Percentiles rank a stretch among this genome's conserved stretches.
phyloP scores from a whole-genome alignment of 2,113 vertebrate species.

The Phycodurus eques region DNA sequence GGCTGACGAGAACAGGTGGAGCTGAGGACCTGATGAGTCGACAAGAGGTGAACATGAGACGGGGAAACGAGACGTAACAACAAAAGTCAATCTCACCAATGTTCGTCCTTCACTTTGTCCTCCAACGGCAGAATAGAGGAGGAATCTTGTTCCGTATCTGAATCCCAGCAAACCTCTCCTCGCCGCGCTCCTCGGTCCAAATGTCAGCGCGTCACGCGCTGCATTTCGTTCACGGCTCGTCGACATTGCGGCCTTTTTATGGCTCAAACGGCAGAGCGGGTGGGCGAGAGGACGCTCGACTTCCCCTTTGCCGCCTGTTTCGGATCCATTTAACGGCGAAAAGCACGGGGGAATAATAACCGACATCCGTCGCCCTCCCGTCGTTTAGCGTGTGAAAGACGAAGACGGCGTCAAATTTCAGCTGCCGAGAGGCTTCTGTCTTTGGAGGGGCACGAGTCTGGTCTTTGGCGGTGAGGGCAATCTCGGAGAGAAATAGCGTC shows the following conservation, averaged over 20 bases:
- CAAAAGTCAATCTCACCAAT: background rate
- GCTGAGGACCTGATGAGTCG: too few relatives aligned
- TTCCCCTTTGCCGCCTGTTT: background rate
- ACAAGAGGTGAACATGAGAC: background rate
- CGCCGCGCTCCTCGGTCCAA: background rate
- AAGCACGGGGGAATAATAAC: conserved; percentile 32
- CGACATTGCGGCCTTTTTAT: background rate
- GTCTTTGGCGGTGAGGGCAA: too few relatives aligned
- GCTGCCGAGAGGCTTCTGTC: background rate
- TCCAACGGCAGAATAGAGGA: background rate
- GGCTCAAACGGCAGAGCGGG: conserved; percentile 10
- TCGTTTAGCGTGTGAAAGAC: conserved; percentile 2
- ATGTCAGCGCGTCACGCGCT: background rate
- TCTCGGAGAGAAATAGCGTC: too few relatives aligned
- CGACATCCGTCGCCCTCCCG: conserved; percentile 2
- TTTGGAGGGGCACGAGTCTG: background rate
- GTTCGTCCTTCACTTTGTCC: background rate
- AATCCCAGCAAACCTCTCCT: background rate
- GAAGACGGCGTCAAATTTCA: background rate
- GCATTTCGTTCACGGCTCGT: background rate
- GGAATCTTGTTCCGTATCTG: background rate
- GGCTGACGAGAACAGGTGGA: too few relatives aligned
- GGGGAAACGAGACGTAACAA: too few relatives aligned
- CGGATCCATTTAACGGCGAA: conserved; percentile 36
- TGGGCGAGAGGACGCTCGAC: background rate